Percentiles rank a stretch among this genome's conserved stretches.
These are phyloP conservation scores for Drymonia ruficornis DNA, from an alignment of 2,888 invertebrate genomes.

Conservation along the genomic window DNA sequence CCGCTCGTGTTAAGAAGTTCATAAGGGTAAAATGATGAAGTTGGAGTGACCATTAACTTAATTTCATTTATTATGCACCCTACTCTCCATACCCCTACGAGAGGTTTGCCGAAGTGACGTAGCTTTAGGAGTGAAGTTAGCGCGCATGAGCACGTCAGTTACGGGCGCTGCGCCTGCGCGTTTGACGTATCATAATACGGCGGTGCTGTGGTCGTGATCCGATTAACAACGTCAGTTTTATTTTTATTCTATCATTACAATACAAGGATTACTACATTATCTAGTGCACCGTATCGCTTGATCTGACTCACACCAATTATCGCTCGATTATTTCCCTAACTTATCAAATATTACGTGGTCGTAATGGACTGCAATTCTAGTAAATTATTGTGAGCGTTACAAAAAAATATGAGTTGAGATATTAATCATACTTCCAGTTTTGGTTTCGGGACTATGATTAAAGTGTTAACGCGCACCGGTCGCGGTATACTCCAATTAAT, in stretches of 20 bases:
- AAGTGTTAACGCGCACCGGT: constrained; percentile 43
- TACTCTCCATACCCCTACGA: constrained; percentile 37
- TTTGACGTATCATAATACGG: constrained; percentile 79
- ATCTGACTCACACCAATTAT: constrained; percentile 49
- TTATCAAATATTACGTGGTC: constrained; percentile 24
- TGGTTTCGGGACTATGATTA: constrained; percentile 39
- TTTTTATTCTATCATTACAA: constrained; percentile 52
- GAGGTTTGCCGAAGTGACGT: constrained; percentile 52
- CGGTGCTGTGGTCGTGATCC: constrained; percentile 83
- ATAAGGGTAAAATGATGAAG: neutral
- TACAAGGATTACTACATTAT: constrained; percentile 33
- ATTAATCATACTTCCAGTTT: constrained; percentile 23
- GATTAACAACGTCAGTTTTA: constrained; percentile 83
- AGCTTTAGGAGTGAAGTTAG: constrained; percentile 69
- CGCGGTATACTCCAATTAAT: constrained; percentile 72
- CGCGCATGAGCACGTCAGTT: constrained; percentile 79
- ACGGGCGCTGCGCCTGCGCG: constrained; percentile 83
- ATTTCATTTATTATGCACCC: constrained; percentile 45
- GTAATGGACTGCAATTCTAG: constrained; percentile 42
- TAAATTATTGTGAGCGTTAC: constrained; percentile 48
- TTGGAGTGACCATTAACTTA: constrained; percentile 13
- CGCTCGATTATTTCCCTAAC: constrained; percentile 13
- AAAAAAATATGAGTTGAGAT: constrained; percentile 39
- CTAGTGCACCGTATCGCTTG: constrained; percentile 56
- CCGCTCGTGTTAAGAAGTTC: neutral